Percentiles rank a stretch among this genome's conserved stretches.
Conservation (phyloP, 2,113 vertebrate species). For the Macquaria australasica region DNA sequence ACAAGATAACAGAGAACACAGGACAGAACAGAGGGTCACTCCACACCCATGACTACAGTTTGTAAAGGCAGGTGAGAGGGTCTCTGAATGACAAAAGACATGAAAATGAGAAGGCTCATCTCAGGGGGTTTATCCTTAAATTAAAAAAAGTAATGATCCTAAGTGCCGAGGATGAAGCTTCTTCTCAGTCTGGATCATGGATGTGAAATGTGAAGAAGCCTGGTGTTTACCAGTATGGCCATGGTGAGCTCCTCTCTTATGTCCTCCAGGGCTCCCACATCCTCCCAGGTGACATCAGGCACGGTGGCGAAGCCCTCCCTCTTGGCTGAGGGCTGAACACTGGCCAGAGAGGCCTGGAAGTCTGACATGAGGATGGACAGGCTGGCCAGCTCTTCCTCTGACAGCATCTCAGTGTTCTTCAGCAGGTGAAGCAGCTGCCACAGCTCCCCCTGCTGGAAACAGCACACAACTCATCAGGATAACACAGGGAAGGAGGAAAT, state of each 20-base stretch:
- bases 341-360: constrained; percentile 88
- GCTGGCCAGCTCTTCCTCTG: constrained; percentile 88
- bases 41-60: background rate
- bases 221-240: constrained; percentile 92
- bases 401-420: constrained; percentile 84
- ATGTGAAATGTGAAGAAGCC: too few species aligned
- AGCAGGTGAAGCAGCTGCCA: constrained; percentile 87
- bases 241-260: constrained; percentile 95
- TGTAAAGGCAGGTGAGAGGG: background rate
- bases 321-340: constrained; percentile 96
- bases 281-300: constrained; percentile 95
- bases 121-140: background rate
- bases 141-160: background rate
- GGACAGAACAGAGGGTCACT: background rate
- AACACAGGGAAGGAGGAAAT: background rate
- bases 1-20: background rate
- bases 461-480: background rate
- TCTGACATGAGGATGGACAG: constrained; percentile 92
- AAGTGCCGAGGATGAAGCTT: background rate
- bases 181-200: background rate
- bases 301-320: constrained; percentile 97
- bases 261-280: constrained; percentile 93
- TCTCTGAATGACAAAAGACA: background rate
- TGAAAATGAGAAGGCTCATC: background rate
- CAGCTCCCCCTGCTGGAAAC: constrained; percentile 86